A percentile compares a stretch with the other conserved stretches of the same genome.
Conservation (phyloP, 2,797 vertebrate species). For the Danio tinwini region DNA sequence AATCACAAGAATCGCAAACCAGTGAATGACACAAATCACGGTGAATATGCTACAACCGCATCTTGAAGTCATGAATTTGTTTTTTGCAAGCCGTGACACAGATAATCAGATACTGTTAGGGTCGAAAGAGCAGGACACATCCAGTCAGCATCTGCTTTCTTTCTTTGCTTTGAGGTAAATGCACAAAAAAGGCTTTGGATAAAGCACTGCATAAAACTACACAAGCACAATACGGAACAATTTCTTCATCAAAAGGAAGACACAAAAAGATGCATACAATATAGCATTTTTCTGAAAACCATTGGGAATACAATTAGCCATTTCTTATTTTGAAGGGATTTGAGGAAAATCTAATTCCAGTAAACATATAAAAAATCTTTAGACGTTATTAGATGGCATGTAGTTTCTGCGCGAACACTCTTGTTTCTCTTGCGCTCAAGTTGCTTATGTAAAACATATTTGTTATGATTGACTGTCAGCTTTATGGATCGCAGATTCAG, state of each 20-base stretch:
- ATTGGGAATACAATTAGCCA: not conserved
- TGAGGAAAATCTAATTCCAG: not conserved
- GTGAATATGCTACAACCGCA: not conserved
- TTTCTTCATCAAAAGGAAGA: not conserved
- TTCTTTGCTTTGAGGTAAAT: not conserved
- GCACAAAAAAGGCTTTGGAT: not conserved
- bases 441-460: conserved; percentile 58
- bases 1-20: conserved; percentile 53
- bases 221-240: not conserved
- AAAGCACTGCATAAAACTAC: conserved; percentile 18
- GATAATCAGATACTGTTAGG: conserved; percentile 15
- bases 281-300: not conserved
- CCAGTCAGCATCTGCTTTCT: not conserved
- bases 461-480: conserved; percentile 60
- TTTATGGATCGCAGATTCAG: conserved; percentile 52
- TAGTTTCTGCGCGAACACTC: conserved; percentile 23
- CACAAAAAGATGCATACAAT: too few species aligned
- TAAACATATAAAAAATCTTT: conserved; percentile 24
- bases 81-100: too few species aligned
- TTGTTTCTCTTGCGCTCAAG: conserved; percentile 22
- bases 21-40: conserved; percentile 7
- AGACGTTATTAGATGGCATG: not conserved
- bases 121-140: conserved; percentile 44
- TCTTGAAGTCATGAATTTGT: too few species aligned
- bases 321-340: conserved; percentile 8